Conservation (phyloP, 2,113 vertebrate species). For the Salvelinus fontinalis region DNA sequence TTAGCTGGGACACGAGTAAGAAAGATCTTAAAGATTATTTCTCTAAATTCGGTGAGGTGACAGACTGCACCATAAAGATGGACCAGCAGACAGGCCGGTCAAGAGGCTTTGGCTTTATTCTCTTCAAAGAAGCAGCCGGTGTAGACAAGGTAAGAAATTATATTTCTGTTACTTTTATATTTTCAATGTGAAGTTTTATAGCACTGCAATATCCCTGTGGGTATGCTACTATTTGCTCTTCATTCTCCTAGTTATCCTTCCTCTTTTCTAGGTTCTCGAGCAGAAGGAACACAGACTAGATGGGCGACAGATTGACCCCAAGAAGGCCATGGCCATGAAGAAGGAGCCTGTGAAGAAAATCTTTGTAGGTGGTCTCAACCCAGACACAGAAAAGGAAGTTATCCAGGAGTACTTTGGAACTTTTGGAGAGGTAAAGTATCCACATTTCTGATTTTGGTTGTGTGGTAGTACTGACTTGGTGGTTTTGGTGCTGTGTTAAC, state of each 20-base stretch:
- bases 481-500: too few relatives aligned
- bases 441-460: background rate
- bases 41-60: conserved; percentile 96
- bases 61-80: conserved; percentile 99
- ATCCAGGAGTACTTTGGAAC: conserved; percentile 95
- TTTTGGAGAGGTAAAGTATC: conserved; percentile 87
- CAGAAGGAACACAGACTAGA: conserved; percentile 97
- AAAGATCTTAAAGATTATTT: conserved; percentile 99
- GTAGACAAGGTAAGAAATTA: conserved; percentile 87
- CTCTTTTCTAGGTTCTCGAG: conserved; percentile 84
- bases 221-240: too few relatives aligned
- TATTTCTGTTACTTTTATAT: background rate
- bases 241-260: too few relatives aligned
- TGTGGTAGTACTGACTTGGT: too few relatives aligned
- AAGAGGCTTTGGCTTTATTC: conserved; percentile 98
- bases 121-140: conserved; percentile 91
- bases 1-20: conserved; percentile 99
- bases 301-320: conserved; percentile 94
- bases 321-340: conserved; percentile 99
- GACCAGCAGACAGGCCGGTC: conserved; percentile 95
- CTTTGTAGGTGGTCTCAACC: conserved; percentile 97
- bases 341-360: conserved; percentile 98
- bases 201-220: too few relatives aligned
- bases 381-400: conserved; percentile 93
- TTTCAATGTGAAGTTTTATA: too few relatives aligned